Percentiles rank a stretch among this genome's conserved stretches.
phyloP scores from a whole-genome alignment of 2,888 invertebrate species.

The Beris morrisii region DNA sequence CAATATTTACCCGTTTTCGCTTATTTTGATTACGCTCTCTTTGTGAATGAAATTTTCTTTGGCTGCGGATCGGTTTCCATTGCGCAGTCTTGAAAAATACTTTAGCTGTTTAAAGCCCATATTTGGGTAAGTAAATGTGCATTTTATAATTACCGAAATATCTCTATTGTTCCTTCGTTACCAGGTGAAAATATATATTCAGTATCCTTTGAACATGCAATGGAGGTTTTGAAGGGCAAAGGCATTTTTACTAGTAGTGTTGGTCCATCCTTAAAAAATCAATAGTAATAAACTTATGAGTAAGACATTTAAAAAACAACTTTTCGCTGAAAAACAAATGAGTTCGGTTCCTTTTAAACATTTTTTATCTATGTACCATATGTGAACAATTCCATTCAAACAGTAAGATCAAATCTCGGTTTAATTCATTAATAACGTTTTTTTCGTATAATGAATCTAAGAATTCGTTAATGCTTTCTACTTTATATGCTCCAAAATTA shows the following conservation, averaged over 20 bases:
- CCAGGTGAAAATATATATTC: conserved; percentile 50
- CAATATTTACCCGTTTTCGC: conserved; percentile 51
- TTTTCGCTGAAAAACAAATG: no score
- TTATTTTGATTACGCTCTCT: conserved; percentile 50
- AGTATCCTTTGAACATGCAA: conserved; percentile 49
- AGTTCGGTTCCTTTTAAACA: no score
- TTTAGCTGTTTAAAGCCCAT: neutral
- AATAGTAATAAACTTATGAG: neutral
- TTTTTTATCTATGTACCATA: no score
- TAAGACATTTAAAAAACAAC: neutral
- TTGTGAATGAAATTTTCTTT: conserved; percentile 50
- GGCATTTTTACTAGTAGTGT: conserved; percentile 51
- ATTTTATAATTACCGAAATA: conserved; percentile 44
- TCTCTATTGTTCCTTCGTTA: conserved; percentile 49
- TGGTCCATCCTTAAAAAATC: conserved; percentile 44
- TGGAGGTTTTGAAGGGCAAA: conserved; percentile 51
- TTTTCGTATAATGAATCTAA: no score
- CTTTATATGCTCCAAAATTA: no score
- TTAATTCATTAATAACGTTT: no score
- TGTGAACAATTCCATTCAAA: no score
- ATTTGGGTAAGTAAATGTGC: conserved; percentile 4
- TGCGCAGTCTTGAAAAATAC: conserved; percentile 42
- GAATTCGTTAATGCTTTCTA: no score
- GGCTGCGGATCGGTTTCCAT: conserved; percentile 46
- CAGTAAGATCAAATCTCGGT: no score